A percentile compares a stretch with the other conserved stretches of the same genome.
Conservation (phyloP, 1,140 invertebrate species). For the Apis florea region DNA sequence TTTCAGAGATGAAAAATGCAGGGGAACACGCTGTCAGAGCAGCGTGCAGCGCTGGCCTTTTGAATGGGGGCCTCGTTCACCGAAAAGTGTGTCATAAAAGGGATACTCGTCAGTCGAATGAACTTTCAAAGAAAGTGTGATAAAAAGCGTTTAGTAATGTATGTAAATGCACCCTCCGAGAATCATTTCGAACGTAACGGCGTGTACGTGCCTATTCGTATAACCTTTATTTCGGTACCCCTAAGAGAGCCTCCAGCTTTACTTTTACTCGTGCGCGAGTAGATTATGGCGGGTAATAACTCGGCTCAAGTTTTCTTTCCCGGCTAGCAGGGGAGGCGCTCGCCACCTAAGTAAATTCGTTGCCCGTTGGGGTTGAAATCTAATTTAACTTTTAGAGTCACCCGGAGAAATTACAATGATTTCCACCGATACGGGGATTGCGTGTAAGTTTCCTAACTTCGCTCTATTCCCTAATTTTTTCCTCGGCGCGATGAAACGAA, state of each 20-base stretch:
- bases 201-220: conserved; percentile 58
- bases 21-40: conserved; percentile 26
- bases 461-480: not conserved
- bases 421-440: conserved; percentile 21
- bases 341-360: conserved; percentile 52
- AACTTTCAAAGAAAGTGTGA: conserved; percentile 42
- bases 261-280: conserved; percentile 49
- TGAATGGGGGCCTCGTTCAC: conserved; percentile 13
- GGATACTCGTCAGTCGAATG: conserved; percentile 23
- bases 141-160: conserved; percentile 55
- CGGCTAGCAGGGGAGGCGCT: not conserved
- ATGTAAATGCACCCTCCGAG: conserved; percentile 63
- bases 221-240: conserved; percentile 50
- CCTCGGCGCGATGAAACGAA: not conserved
- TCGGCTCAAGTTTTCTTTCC: conserved; percentile 51
- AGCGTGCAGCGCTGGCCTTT: not conserved
- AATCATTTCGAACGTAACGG: conserved; percentile 49
- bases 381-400: conserved; percentile 64
- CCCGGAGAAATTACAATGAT: conserved; percentile 48
- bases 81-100: conserved; percentile 33
- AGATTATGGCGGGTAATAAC: conserved; percentile 61
- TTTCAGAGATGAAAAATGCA: conserved; percentile 28
- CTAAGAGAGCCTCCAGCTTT: conserved; percentile 20
- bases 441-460: conserved; percentile 42
- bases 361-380: conserved; percentile 51